phyloP scores from a whole-genome alignment of 2,113 vertebrate genomes.

The Propithecus coquereli region DNA sequence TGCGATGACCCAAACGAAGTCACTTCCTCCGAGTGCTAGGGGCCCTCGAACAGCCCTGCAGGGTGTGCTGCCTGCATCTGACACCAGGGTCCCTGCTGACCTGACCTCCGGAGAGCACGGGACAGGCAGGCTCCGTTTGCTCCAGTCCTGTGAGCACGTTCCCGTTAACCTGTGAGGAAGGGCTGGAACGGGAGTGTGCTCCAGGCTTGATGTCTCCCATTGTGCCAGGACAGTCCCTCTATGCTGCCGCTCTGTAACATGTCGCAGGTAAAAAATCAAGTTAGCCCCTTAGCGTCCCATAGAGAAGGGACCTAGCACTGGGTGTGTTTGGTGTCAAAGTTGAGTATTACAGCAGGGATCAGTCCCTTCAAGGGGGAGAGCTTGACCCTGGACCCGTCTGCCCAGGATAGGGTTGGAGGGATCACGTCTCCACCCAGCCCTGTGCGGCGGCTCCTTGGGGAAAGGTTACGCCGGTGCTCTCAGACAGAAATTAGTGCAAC shows the following conservation, averaged over 20 bases:
- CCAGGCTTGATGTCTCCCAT: background rate
- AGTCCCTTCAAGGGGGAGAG: background rate
- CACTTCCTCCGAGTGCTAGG: background rate
- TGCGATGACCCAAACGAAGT: background rate
- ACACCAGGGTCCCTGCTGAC: background rate
- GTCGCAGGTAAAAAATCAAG: background rate
- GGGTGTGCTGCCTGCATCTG: background rate
- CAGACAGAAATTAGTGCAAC: background rate
- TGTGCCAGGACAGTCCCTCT: background rate
- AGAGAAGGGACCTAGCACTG: background rate
- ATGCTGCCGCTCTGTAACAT: background rate
- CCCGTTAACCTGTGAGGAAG: background rate
- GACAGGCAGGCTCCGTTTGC: background rate
- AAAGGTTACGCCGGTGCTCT: background rate
- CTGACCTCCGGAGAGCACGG: background rate
- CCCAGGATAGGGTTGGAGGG: too few species aligned
- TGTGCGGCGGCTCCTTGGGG: too few species aligned
- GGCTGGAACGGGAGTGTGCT: background rate
- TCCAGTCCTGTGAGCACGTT: background rate
- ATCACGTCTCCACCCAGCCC: fast-evolving
- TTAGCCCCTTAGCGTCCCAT: background rate
- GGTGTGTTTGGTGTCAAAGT: background rate
- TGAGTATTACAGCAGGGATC: background rate
- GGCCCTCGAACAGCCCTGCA: background rate
- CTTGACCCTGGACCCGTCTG: background rate